Percentiles rank a stretch among this genome's conserved stretches.
phyloP scores from a whole-genome alignment of 2,113 vertebrate species.

The Cololabis saira region DNA sequence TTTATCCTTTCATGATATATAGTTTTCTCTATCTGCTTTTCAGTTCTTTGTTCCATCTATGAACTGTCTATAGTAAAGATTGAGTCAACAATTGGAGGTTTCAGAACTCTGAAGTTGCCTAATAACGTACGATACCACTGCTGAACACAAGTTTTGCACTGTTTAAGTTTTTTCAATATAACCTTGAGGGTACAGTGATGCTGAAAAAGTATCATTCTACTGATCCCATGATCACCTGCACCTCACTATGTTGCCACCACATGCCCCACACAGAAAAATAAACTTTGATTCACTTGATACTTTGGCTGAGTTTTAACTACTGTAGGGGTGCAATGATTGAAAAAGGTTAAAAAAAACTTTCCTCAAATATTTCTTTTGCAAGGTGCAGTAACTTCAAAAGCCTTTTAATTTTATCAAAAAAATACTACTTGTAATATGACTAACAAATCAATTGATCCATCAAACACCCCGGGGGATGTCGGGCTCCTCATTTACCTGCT shows the following conservation, averaged over 20 bases:
- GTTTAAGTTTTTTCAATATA: background rate
- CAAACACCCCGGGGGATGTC: background rate
- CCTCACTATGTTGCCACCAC: too few species aligned
- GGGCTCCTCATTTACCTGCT: background rate
- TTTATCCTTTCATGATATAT: background rate
- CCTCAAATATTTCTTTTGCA: too few species aligned
- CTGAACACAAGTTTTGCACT: background rate
- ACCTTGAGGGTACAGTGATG: background rate
- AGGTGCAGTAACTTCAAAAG: too few species aligned
- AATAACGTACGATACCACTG: background rate
- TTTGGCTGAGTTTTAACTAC: too few species aligned
- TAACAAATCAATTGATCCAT: constrained; percentile 11
- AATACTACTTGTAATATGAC: constrained; percentile 13
- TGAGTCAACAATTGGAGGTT: background rate
- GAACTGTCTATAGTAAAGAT: background rate
- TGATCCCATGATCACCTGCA: background rate
- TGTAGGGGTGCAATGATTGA: too few species aligned
- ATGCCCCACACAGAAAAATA: too few species aligned
- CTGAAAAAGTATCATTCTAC: background rate
- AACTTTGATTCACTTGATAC: too few species aligned
- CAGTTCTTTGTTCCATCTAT: background rate
- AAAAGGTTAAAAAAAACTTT: too few species aligned
- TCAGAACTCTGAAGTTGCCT: background rate
- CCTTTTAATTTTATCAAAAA: background rate
- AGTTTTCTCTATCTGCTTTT: background rate